phyloP scores from a whole-genome alignment of 2,888 invertebrate genomes.

The Stramonita haemastoma region DNA sequence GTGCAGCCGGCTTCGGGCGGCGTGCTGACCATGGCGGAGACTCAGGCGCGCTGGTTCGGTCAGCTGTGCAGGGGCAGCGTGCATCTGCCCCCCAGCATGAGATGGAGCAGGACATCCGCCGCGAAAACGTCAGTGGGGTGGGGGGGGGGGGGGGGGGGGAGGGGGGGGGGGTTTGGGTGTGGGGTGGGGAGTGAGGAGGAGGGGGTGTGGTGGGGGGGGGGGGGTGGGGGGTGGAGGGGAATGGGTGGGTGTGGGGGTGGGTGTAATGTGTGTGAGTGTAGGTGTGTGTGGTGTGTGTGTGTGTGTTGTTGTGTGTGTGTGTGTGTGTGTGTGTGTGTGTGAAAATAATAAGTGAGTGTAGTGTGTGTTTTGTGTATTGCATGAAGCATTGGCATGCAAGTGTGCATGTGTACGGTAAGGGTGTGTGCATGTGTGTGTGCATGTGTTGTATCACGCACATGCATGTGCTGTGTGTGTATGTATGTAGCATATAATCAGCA shows the following conservation, averaged over 20 bases:
- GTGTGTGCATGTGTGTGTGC: slow-evolving; percentile 12
- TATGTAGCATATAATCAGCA: neutral
- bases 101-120: slow-evolving; percentile 64
- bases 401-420: neutral
- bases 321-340: no score
- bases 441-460: slow-evolving; percentile 11
- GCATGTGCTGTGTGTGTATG: neutral
- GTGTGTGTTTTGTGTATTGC: neutral
- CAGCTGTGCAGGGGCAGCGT: slow-evolving; percentile 64
- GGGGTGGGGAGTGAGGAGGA: no score
- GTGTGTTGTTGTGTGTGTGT: neutral
- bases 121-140: no score
- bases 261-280: no score
- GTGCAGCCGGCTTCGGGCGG: slow-evolving; percentile 75
- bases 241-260: no score
- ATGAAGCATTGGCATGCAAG: neutral
- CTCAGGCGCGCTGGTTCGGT: slow-evolving; percentile 74
- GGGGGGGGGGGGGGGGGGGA: no score
- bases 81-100: slow-evolving; percentile 62
- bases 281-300: slow-evolving; percentile 41
- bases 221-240: no score
- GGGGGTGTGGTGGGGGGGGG: no score
- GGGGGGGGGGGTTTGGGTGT: no score
- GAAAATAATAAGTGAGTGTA: no score
- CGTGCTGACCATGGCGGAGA: slow-evolving; percentile 73